phyloP scores from a whole-genome alignment of 2,888 invertebrate genomes.

The Diaphora mendica region DNA sequence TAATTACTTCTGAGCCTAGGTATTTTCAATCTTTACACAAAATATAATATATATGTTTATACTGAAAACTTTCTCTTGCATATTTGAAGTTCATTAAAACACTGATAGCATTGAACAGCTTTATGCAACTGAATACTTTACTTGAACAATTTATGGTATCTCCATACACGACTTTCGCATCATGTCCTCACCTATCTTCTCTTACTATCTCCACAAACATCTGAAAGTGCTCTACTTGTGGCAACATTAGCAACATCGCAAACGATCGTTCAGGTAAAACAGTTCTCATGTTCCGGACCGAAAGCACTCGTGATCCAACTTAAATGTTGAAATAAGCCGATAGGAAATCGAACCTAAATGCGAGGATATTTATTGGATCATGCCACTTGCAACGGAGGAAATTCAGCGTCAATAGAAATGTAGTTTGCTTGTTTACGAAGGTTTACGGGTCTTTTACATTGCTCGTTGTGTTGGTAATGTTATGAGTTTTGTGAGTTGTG shows the following conservation, averaged over 20 bases:
- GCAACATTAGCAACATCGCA: constrained; percentile 67
- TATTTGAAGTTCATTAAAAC: constrained; percentile 18
- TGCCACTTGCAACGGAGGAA: constrained; percentile 48
- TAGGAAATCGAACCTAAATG: constrained; percentile 63
- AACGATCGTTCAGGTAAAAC: constrained; percentile 79
- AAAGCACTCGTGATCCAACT: constrained; percentile 73
- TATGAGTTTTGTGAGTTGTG: constrained; percentile 30
- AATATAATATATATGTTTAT: neutral
- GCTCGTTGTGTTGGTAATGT: constrained; percentile 23
- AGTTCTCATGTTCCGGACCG: constrained; percentile 79
- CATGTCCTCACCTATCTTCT: constrained; percentile 34
- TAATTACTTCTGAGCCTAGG: neutral
- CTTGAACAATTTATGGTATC: constrained; percentile 24
- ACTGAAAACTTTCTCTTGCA: neutral
- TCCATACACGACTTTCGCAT: constrained; percentile 36
- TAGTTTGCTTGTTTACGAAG: constrained; percentile 28
- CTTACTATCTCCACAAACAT: constrained; percentile 54
- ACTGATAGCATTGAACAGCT: constrained; percentile 12
- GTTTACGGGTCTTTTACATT: constrained; percentile 34
- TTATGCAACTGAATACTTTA: constrained; percentile 21
- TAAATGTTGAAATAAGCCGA: constrained; percentile 70
- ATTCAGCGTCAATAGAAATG: constrained; percentile 44
- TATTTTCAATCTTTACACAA: neutral
- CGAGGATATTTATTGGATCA: constrained; percentile 55
- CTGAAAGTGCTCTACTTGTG: constrained; percentile 55